A percentile compares a stretch with the other conserved stretches of the same genome.
These are phyloP conservation scores for Drosophila neotestacea DNA, from an alignment of 2,888 invertebrate species.

Conservation along the genomic window DNA sequence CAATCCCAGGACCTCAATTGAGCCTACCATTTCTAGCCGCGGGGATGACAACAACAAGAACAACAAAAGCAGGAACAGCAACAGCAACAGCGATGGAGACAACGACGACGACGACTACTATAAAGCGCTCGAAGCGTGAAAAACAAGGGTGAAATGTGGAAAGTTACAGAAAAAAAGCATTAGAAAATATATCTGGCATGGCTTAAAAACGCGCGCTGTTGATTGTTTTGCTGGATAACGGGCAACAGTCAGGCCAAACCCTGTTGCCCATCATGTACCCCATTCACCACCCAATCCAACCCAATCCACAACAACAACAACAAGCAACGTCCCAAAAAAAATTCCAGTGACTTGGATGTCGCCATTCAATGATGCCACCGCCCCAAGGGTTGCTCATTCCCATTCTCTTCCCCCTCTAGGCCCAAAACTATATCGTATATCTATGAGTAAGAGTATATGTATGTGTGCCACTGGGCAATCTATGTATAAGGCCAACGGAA, in stretches of 20 bases:
- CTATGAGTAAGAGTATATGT: conserved; percentile 17
- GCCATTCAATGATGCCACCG: conserved; percentile 53
- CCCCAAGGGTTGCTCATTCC: conserved; percentile 69
- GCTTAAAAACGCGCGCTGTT: conserved; percentile 79
- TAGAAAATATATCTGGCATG: conserved; percentile 79
- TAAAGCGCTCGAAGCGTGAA: conserved; percentile 81
- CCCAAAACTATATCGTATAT: conserved; percentile 46
- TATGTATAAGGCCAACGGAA: conserved; percentile 17
- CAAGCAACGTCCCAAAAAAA: conserved; percentile 26
- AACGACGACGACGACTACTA: conserved; percentile 48
- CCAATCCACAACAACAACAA: not conserved
- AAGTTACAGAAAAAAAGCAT: conserved; percentile 81
- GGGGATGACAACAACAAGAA: conserved; percentile 42
- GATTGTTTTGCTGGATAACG: conserved; percentile 78
- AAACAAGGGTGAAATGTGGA: conserved; percentile 82
- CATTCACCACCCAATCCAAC: not conserved
- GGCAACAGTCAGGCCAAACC: conserved; percentile 59
- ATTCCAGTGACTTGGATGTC: conserved; percentile 63
- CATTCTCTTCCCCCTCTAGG: not conserved
- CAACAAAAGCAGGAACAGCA: conserved; percentile 7
- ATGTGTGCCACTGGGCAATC: conserved; percentile 71
- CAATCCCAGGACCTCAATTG: conserved; percentile 71
- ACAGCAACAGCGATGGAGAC: conserved; percentile 13
- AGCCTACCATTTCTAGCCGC: conserved; percentile 65
- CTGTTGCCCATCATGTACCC: conserved; percentile 53